Evolutionary conservation across 2,797 vertebrate species (phyloP).

Genomic region (Austrolebias charrua): DNA sequence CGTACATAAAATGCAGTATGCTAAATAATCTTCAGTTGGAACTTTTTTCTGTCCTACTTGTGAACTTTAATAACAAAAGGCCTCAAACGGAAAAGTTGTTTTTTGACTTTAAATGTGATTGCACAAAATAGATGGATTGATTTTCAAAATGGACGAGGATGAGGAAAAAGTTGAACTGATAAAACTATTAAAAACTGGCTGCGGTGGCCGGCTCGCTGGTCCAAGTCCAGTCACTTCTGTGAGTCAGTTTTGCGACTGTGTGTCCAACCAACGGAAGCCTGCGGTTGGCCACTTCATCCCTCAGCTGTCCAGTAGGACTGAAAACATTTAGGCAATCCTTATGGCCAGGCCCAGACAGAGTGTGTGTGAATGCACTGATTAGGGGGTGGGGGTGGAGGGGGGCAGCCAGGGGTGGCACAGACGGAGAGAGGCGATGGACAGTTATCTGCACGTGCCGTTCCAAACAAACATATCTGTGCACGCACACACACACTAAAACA

Average conservation of each 20-base stretch:
- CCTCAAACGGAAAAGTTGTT: slow-evolving; percentile 22
- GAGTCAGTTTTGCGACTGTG: slow-evolving; percentile 74
- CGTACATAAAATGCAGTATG: too few relatives aligned
- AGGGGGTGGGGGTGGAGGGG: slow-evolving; percentile 60
- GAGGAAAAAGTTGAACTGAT: slow-evolving; percentile 70
- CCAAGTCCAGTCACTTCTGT: slow-evolving; percentile 74
- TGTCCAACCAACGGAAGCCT: slow-evolving; percentile 72
- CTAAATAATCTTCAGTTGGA: not conserved
- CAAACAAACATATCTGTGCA: slow-evolving; percentile 58
- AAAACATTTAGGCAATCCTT: slow-evolving; percentile 76
- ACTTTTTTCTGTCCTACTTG: not conserved
- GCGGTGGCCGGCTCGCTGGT: slow-evolving; percentile 51
- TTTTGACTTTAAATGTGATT: slow-evolving; percentile 30
- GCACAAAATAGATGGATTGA: slow-evolving; percentile 34
- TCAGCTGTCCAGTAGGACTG: slow-evolving; percentile 77
- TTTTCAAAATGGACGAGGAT: slow-evolving; percentile 49
- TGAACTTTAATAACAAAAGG: slow-evolving; percentile 1
- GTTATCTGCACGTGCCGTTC: slow-evolving; percentile 64
- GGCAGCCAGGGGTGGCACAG: slow-evolving; percentile 78
- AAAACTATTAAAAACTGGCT: slow-evolving; percentile 76
- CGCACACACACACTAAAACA: slow-evolving; percentile 48
- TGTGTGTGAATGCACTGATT: slow-evolving; percentile 47
- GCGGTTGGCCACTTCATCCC: slow-evolving; percentile 71
- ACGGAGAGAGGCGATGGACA: slow-evolving; percentile 74
- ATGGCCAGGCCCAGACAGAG: slow-evolving; percentile 55